Percentiles rank a stretch among this genome's conserved stretches.
These are phyloP conservation scores for Eueides isabella DNA, from an alignment of 1,140 invertebrate genomes.

Conservation along the genomic window DNA sequence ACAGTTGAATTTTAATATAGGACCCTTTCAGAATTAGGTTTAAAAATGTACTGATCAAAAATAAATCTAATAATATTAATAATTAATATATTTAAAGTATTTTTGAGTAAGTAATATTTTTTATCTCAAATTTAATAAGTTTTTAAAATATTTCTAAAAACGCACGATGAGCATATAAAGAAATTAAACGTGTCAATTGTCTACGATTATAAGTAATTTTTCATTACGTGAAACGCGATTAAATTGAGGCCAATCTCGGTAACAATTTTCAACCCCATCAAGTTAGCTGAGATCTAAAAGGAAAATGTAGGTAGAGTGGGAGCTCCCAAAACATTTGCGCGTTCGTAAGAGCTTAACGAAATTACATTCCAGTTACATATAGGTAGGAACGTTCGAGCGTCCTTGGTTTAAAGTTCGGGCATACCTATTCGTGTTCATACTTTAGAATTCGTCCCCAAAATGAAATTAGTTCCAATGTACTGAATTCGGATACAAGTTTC, in stretches of 20 bases:
- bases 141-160: too few species aligned
- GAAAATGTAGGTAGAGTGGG: constrained; percentile 41
- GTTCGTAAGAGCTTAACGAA: constrained; percentile 42
- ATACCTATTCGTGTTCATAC: constrained; percentile 13
- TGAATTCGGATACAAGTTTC: constrained; percentile 30
- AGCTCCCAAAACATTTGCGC: constrained; percentile 43
- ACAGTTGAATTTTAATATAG: background rate
- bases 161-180: background rate
- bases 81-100: too few species aligned
- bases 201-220: background rate
- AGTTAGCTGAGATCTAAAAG: constrained; percentile 36
- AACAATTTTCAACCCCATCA: constrained; percentile 41
- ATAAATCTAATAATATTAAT: too few species aligned
- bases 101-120: too few species aligned
- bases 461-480: constrained; percentile 31
- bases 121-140: too few species aligned
- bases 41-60: background rate
- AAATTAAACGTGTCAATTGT: background rate
- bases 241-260: constrained; percentile 32
- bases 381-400: constrained; percentile 11
- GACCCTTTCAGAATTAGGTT: background rate
- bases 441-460: constrained; percentile 23
- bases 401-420: constrained; percentile 24
- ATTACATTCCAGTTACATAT: constrained; percentile 41
- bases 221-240: constrained; percentile 19